Evolutionary conservation across 2,113 vertebrate species (phyloP).

Genomic region (Platysternon megacephalum): DNA sequence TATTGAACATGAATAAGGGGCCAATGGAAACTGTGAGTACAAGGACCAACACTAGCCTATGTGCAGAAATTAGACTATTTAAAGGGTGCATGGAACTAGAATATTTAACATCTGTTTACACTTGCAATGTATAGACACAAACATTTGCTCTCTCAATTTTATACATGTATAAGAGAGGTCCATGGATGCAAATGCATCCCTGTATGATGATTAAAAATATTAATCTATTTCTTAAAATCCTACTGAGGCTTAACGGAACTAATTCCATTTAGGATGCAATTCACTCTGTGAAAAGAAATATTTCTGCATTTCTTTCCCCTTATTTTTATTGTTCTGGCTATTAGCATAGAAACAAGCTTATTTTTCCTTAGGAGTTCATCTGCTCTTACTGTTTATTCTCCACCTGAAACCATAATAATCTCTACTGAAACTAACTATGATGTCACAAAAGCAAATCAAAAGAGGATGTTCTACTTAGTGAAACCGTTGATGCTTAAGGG

Average conservation of each 20-base stretch:
- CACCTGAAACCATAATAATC: neutral
- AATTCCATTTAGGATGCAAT: neutral
- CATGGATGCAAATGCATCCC: neutral
- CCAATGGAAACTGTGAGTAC: neutral
- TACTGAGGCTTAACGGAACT: neutral
- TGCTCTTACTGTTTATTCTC: neutral
- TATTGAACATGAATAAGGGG: neutral
- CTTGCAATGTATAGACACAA: neutral
- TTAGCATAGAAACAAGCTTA: neutral
- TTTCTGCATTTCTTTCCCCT: neutral
- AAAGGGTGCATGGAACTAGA: neutral
- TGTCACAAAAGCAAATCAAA: neutral
- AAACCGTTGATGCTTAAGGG: accelerated
- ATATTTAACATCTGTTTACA: neutral
- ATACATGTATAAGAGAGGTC: neutral
- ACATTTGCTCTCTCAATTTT: neutral
- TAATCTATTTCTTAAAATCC: neutral
- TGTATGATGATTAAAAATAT: neutral
- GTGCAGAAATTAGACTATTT: neutral
- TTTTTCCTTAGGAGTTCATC: neutral
- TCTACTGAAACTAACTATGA: neutral
- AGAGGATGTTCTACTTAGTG: neutral
- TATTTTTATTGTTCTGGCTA: neutral
- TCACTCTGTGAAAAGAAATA: neutral
- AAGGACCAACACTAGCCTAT: neutral